Base-by-base conservation (phyloP, 1,140 invertebrate species). In the Bombus impatiens region DNA sequence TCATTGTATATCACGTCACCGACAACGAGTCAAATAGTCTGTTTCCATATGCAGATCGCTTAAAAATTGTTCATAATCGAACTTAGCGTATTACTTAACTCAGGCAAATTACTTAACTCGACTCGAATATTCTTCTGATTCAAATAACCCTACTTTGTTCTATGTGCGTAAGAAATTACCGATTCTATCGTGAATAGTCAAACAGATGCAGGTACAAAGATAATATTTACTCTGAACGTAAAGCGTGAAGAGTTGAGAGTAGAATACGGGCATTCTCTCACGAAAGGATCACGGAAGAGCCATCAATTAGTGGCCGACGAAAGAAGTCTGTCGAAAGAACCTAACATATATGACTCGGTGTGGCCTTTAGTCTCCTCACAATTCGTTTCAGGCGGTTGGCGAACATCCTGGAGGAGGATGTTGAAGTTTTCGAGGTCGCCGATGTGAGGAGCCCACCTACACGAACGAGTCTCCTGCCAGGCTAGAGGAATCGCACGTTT, bases 361-460 rank as follows among this genome's bases (percentile, higher is more conserved):
- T 75, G 84, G 35, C 86, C 87, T 88, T 82, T 86, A 85, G 47
- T 67, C 74, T 40, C 12, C 40, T n/a, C 62, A 35, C 74, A 47
- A 86, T 86, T 78, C 78, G 75, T 88, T 71, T 80, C 77, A 67
- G 59, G 28, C 47, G 18, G 18, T 44, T 44, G 42, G 40, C n/a
- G 72, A 37, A 57, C 22, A 68, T 86, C 71, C 87, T 59, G 47
- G 53, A 75, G 42, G 76, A 86, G 78, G 75, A 86, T 57, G 40
- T 28, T 81, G 68, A 13, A 83, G 68, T 70, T 86, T 82, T 76
- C 86, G 74, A 82, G 86, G 87, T 68, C 57, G 42, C 18, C 70
- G 40, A 42, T 70, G 44, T 67, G 44, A 62, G 77, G 74, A 84
- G 57, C 6, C 82, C 70, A 74, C 76, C 80, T 72, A 80, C 72